Base-by-base conservation (phyloP, 2,113 vertebrate genomes). In the Electrona antarctica region DNA sequence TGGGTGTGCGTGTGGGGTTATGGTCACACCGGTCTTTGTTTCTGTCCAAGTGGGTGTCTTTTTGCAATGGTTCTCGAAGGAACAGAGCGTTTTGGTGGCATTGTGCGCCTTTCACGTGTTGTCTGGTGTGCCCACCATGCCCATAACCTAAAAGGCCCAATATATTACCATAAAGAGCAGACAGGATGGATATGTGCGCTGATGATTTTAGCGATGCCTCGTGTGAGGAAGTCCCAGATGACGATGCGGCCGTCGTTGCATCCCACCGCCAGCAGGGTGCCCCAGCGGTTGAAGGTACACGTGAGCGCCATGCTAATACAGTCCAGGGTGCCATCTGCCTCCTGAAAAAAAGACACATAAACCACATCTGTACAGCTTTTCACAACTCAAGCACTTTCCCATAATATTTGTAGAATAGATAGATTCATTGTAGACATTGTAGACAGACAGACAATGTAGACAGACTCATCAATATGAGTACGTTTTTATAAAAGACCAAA, bases 251-350 rank as follows among this genome's bases (percentile, higher is more conserved):
- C 98, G 11, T 99, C 98, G 7, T 99, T 98, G 89, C 97, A 99
- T 78, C 97, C 97, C 59, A 99, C 97, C 0, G 98, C 98, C 9
- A 99, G 94, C 82, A 99, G 91, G 0, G 98, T 99, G 7, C 98
- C 98, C 97, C 98, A 98, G 60, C 97, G 95, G 85, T 99, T 99
- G 85, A 99, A 99, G 85, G 97, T 98, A 85, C 98, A 99, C n/a
- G 98, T 99, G 75, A 99, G 95, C 60, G 98, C 98, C 98, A 99
- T 99, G 85, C 96, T 98, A 92, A 98, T 99, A 59, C 97, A 97
- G 86, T 99, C 95, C 95, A 98, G 91, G 0, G 97, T 97, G 54
- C 96, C 95, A 94, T 98, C 97, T 0, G 98, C 97, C 91, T 99
- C 97, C 97, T 98, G n/a, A n/a, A n/a, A 71, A 11, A 79, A 77